Evolutionary conservation across 2,113 vertebrate genomes (phyloP).

Genomic region (Dipodomys stephensi): DNA sequence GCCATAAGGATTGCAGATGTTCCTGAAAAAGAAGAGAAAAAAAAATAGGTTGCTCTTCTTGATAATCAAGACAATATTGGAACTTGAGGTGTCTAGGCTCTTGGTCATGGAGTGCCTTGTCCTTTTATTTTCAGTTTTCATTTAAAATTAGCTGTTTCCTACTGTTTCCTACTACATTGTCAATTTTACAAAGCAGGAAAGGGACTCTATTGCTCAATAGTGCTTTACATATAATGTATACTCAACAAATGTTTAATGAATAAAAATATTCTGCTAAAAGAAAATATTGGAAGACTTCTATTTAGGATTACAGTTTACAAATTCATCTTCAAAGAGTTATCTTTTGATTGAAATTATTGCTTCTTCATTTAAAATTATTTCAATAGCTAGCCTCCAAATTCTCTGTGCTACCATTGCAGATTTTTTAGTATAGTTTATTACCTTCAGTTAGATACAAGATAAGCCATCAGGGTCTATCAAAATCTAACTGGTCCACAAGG

Average conservation of each 20-base stretch:
- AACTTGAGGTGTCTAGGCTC: not conserved
- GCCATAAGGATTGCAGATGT: slow-evolving; percentile 68
- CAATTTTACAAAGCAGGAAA: not conserved
- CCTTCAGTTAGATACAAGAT: not conserved
- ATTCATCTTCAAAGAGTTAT: not conserved
- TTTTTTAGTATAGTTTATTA: not conserved
- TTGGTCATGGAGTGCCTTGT: not conserved
- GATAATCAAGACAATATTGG: not conserved
- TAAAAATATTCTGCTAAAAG: slow-evolving; percentile 14
- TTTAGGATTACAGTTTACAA: not conserved
- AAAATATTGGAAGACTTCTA: slow-evolving; percentile 44
- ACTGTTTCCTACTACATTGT: not conserved
- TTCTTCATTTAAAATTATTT: slow-evolving; percentile 29
- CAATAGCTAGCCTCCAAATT: not conserved
- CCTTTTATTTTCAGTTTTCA: not conserved
- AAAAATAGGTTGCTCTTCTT: not conserved
- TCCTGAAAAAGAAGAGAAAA: slow-evolving; percentile 55
- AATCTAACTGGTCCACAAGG: not conserved
- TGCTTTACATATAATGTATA: not conserved
- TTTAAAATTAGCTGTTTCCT: not conserved
- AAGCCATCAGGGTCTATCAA: not conserved
- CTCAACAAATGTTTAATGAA: not conserved
- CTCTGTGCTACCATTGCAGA: not conserved
- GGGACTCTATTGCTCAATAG: not conserved
- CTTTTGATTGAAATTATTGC: not conserved